Evolutionary conservation across 1,140 invertebrate species (phyloP).

Genomic region (Vanessa atalanta): DNA sequence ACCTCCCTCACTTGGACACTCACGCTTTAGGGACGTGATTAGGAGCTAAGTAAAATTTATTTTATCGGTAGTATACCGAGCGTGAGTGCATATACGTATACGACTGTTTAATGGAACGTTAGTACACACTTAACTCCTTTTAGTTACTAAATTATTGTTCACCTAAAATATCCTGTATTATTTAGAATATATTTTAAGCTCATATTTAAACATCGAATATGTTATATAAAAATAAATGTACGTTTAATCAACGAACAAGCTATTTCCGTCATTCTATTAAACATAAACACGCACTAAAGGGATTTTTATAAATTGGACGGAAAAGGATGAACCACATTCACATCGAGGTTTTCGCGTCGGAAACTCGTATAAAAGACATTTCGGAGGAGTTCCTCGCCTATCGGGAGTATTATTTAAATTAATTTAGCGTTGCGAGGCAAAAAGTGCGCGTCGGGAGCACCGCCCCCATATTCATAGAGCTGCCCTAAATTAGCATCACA

Average conservation of each 20-base stretch:
- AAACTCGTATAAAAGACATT: slow-evolving; percentile 77
- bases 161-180: not conserved
- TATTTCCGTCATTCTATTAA: slow-evolving; percentile 51
- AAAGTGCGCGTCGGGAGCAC: slow-evolving; percentile 66
- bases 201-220: too few relatives aligned
- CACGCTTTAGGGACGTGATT: slow-evolving; percentile 62
- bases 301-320: slow-evolving; percentile 59
- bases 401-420: slow-evolving; percentile 78
- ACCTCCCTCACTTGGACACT: slow-evolving; percentile 56
- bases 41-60: slow-evolving; percentile 69
- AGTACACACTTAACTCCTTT: not conserved
- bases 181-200: too few relatives aligned
- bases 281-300: slow-evolving; percentile 57
- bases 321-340: slow-evolving; percentile 48
- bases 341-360: slow-evolving; percentile 55
- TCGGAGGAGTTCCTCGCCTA: slow-evolving; percentile 65
- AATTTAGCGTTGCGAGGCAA: slow-evolving; percentile 74
- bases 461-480: slow-evolving; percentile 75
- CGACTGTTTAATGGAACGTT: slow-evolving; percentile 11
- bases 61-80: slow-evolving; percentile 50
- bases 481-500: slow-evolving; percentile 78
- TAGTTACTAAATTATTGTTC: not conserved
- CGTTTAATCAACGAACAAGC: slow-evolving; percentile 44
- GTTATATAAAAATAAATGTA: not conserved
- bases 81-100: slow-evolving; percentile 38